Evolutionary conservation across 2,113 vertebrate species (phyloP), one percentile per base, ranked within the genome.

Genomic region (Tretioscincus oriximinensis): DNA sequence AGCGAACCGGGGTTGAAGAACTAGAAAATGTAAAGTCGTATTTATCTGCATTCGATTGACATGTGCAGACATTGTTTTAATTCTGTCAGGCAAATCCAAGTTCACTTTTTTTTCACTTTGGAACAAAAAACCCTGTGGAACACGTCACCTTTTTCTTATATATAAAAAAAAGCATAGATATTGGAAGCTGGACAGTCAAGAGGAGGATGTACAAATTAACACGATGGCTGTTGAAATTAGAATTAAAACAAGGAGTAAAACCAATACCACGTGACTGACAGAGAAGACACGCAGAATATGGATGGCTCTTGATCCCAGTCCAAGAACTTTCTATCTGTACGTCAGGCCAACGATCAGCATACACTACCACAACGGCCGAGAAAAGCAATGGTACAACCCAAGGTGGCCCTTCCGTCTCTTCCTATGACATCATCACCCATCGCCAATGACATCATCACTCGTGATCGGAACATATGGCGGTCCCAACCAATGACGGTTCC

Each of bases 1-100:
- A 94, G 93, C 93, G 92, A 72, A 64, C 95, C 92, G 93, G 93
- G 92, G 90, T 92, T 92, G 92, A 95, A 90, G 89, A 95, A 95
- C 87, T 94, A 92, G 86, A 93, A 95, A 93, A 93, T 84, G 84
- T 95, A 93, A 90, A 92, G 94, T 93, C 91, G 92, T 90, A 92
- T 72, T 93, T 95, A 93, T 94, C 94, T 94, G 93, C 92, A 93
- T 94, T 93, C 90, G 88, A 92, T 93, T 94, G 93, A 93, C 94
- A 94, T 91, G 93, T 95, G 95, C 93, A 95, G 92, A 94, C 87
- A 90, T 94, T 89, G 91, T 87, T n/a, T 49, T 93, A 84, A 87
- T 88, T 80, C 88, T 89, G 87, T 83, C 82, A 87, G 89, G 93
- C 92, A 91, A 94, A 94, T 88, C 88, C 89, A 91, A 93, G 90